Evolutionary conservation across 2,888 invertebrate species (phyloP), one percentile per base, ranked within the genome.

Genomic region (Yponomeuta sedellus): DNA sequence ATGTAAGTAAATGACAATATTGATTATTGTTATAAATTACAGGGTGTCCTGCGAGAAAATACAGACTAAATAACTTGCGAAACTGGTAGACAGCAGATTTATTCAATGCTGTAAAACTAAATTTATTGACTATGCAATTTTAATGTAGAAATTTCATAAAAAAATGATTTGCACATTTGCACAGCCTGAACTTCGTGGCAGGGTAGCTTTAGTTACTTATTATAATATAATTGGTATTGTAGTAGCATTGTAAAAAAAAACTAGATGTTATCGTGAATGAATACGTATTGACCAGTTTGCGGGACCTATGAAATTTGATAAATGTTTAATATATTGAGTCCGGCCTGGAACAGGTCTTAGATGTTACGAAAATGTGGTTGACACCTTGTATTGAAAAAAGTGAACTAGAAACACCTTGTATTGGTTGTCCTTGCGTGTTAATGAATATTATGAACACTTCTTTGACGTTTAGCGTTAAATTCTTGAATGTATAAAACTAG

Each of bases 111-210:
- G 34, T 34, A 8, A 34, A 34, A 34, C 5, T 8, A 34, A 34
- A 6, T 8, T 34, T 25, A 25, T 25, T 25, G 25, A 25, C 44
- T 8, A 44, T 44, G 44, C 4, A 44, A 44, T 44, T 4, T 44
- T n/a, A n/a, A n/a, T n/a, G n/a, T n/a, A n/a, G n/a, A 44, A 1
- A 44, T 6, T 44, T 44, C 10, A 44, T 12, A 4, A 12, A 2
- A 44, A 44, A 8, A 8, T 44, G 4, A 12, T 52, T 16, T 16
- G 12, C 16, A 16, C 5, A 52, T 52, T 16, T 16, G 58, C 20
- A 10, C 58, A 58, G 58, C 20, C 58, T 58, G 58, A 20, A 58
- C 58, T 58, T 58, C 58, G n/a, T 58, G 58, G 58, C 58, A 58
- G 58, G 58, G 58, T 58, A 58, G 44, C 16, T 52, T 12, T 52